Evolutionary conservation across 2,888 invertebrate species (phyloP), one percentile per base, ranked within the genome.

Genomic region (Drosophila monieri): DNA sequence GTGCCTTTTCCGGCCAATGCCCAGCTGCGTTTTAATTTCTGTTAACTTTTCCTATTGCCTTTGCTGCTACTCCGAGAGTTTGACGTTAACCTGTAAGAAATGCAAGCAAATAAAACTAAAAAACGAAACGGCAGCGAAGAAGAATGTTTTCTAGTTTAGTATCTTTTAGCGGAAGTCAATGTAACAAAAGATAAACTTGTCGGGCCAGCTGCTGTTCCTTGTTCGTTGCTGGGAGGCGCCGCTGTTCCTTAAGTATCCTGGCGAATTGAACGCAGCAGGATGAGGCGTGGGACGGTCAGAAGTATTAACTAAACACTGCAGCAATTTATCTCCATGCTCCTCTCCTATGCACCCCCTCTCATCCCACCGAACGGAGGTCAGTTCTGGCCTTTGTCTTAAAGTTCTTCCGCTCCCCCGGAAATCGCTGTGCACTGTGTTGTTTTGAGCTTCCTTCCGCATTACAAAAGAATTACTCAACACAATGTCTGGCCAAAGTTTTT

Each of bases 111-210:
- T 57, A 58, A 56, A 55, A 47, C 53, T 25, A 60, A 78, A 49
- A 53, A 54, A 44, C 21, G 15, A 14, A n/a, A 27, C n/a, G 58
- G 51, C 10, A n/a, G 43, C 14, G 49, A 49, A 44, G 54, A 44
- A 74, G 74, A 77, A 69, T 69, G 66, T 79, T 77, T 76, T 67
- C 74, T 80, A 88, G 80, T 78, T 86, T 78, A 86, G 76, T 85
- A 88, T 84, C 87, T 88, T 74, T 76, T 69, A 74, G 78, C 84
- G 88, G 84, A 84, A 84, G 84, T 88, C 84, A 84, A 88, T 88
- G 88, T 78, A 73, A 86, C 87, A 88, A 88, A 88, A 86, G 84
- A 86, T 88, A 86, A 86, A 84, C 85, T 84, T 84, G 84, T 84
- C 72, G 73, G 69, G 78, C 78, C 88, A 84, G 85, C 85, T 88